Conservation (phyloP, 23 tunicate genomes). For the Ciona savignyi region DNA sequence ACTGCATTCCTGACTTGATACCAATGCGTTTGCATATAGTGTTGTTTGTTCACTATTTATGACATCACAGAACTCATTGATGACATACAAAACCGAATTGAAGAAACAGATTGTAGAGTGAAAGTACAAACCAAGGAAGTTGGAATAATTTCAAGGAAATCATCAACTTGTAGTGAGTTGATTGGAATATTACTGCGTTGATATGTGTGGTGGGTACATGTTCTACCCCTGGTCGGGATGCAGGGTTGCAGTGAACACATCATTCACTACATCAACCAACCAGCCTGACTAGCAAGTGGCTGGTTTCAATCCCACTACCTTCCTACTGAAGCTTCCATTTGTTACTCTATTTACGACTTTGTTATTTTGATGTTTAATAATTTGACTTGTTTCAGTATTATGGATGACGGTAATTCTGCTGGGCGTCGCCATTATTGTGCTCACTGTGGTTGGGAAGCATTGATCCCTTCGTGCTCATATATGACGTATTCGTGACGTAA, state of each 20-base stretch:
- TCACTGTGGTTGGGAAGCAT: background rate
- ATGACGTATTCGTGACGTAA: too few species aligned
- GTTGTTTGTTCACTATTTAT: background rate
- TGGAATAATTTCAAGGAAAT: constrained; percentile 1
- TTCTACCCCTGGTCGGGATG: too few species aligned
- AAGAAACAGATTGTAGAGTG: constrained; percentile 14
- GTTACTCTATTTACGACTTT: too few species aligned
- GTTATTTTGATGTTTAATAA: too few species aligned
- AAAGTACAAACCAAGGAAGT: constrained; percentile 7
- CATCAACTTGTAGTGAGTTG: constrained; percentile 23
- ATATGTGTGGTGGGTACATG: too few species aligned
- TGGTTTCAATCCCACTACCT: too few species aligned
- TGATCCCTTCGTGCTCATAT: background rate
- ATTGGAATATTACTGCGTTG: too few species aligned
- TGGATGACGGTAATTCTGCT: constrained; percentile 11
- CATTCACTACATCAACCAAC: too few species aligned
- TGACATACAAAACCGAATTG: constrained; percentile 9
- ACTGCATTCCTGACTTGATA: too few species aligned
- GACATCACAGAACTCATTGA: constrained; percentile 19
- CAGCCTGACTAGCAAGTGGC: too few species aligned
- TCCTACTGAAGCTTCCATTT: too few species aligned
- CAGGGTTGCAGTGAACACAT: background rate
- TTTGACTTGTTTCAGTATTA: background rate
- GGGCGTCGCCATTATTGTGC: constrained; percentile 10
- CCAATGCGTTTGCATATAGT: background rate